phyloP scores from a whole-genome alignment of 2,113 vertebrate species.

The Stigmatopora argus region DNA sequence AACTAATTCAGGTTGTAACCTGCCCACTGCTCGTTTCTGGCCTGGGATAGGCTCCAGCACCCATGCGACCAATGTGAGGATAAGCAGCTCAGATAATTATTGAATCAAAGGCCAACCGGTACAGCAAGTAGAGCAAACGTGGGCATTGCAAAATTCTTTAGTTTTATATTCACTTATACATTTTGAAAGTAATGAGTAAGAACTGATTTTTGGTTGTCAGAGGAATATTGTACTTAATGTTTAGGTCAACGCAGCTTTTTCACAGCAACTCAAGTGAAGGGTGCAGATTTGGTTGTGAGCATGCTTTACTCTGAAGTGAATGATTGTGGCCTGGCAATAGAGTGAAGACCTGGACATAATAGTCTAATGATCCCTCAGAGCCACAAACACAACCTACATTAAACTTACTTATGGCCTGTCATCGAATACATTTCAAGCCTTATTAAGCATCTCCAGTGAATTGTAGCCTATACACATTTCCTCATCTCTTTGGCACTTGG shows the following conservation, averaged over 20 bases:
- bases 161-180: too few relatives aligned
- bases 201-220: conserved; percentile 1
- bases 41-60: too few relatives aligned
- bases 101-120: too few relatives aligned
- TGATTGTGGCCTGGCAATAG: not conserved
- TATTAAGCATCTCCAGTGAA: conserved; percentile 31
- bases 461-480: conserved; percentile 23
- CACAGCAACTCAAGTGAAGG: too few relatives aligned
- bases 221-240: conserved; percentile 18
- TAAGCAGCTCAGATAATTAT: too few relatives aligned
- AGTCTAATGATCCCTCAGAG: conserved; percentile 39
- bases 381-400: conserved; percentile 25
- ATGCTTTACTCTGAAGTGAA: conserved; percentile 25
- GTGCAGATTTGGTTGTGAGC: conserved; percentile 32
- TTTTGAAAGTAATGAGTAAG: too few relatives aligned
- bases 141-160: too few relatives aligned
- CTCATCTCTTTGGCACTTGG: conserved; percentile 11
- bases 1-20: too few relatives aligned
- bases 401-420: conserved; percentile 33
- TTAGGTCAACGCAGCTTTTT: too few relatives aligned
- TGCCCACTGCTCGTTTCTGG: too few relatives aligned
- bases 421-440: conserved; percentile 38
- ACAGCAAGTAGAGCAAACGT: too few relatives aligned
- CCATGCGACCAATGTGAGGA: too few relatives aligned
- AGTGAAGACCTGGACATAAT: conserved; percentile 35